phyloP scores from a whole-genome alignment of 2,797 vertebrate species.

The Cossypha polioptera region DNA sequence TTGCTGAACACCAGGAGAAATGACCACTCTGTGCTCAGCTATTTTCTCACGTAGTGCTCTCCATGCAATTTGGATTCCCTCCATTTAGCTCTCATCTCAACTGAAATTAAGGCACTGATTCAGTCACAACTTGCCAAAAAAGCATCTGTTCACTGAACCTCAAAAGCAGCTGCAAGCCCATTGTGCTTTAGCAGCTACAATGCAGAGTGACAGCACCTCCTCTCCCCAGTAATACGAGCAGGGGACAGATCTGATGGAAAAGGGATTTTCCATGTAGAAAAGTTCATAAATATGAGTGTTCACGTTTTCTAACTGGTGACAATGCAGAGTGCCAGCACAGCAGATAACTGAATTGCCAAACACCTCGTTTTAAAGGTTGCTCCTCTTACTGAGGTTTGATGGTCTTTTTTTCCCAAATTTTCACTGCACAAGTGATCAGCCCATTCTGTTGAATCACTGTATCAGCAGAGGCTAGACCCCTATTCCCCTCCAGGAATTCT shows the following conservation, averaged over 20 bases:
- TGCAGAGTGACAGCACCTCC: not conserved
- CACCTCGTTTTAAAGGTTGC: not conserved
- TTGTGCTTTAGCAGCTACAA: not conserved
- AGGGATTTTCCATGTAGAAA: not conserved
- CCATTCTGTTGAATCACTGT: not conserved
- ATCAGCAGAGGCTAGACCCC: not conserved
- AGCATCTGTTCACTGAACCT: not conserved
- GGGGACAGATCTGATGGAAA: not conserved
- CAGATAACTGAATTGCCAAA: not conserved
- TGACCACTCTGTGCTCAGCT: not conserved
- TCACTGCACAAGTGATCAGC: not conserved
- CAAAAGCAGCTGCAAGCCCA: not conserved
- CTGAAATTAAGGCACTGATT: conserved; percentile 6
- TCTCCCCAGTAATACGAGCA: fast-evolving
- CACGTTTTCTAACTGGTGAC: not conserved
- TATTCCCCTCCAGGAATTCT: fast-evolving
- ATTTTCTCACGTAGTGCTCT: not conserved
- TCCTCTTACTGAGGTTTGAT: not conserved
- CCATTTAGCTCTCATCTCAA: not conserved
- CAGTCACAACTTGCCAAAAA: not conserved
- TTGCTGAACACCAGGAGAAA: not conserved
- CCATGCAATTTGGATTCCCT: not conserved
- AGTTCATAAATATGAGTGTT: not conserved
- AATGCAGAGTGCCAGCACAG: not conserved
- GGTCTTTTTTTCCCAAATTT: not conserved